Conservation (phyloP, 2,113 vertebrate species). For the Recurvirostra avosetta region DNA sequence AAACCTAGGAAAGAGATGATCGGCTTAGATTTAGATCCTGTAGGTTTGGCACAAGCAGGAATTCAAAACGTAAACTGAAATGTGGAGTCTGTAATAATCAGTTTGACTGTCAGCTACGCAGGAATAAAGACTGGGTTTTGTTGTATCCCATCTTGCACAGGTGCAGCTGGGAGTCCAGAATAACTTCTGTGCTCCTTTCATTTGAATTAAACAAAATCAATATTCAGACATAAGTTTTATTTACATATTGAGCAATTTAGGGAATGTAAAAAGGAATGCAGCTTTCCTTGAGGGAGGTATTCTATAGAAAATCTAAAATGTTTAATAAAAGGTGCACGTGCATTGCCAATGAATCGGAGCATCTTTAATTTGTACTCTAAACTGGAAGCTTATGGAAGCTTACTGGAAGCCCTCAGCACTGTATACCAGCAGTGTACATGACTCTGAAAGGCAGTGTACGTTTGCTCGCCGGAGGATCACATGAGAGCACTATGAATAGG, state of each 20-base stretch:
- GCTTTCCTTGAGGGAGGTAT: not conserved
- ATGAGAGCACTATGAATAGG: constrained; percentile 52
- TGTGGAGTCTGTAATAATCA: not conserved
- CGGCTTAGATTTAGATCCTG: not conserved
- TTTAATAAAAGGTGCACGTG: not conserved
- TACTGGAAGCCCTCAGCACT: not conserved
- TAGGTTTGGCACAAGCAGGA: not conserved
- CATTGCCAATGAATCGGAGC: not conserved
- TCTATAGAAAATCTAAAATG: not conserved
- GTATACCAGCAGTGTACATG: not conserved
- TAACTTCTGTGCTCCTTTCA: constrained; percentile 61
- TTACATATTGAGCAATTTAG: not conserved
- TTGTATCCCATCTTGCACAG: constrained; percentile 44
- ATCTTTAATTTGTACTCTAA: not conserved
- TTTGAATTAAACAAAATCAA: constrained; percentile 68
- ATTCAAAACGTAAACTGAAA: not conserved
- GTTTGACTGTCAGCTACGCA: not conserved
- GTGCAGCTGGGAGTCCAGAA: constrained; percentile 66
- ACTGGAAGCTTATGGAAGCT: not conserved
- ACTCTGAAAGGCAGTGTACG: constrained; percentile 27
- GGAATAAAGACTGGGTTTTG: constrained; percentile 33
- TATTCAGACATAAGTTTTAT: constrained; percentile 52
- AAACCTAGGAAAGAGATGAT: not conserved
- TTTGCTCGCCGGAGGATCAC: not conserved
- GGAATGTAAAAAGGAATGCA: not conserved